Base-by-base conservation (phyloP, 2,113 vertebrate genomes). In the Colaptes auratus region DNA sequence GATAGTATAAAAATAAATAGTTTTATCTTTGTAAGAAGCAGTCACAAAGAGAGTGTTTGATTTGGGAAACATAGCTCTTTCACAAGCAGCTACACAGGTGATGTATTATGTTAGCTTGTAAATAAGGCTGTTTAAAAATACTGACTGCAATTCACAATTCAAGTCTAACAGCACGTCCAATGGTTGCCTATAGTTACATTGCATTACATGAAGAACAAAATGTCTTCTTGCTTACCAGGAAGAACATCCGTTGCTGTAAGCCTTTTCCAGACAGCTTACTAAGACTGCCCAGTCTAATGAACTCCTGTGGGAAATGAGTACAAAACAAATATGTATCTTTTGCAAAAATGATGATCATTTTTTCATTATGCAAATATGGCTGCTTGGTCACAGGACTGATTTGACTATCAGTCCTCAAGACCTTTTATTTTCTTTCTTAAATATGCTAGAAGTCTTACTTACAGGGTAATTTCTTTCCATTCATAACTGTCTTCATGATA, bases 181-280 rank as follows among this genome's bases (percentile, higher is more conserved):
- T 12, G 74, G 70, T 71, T 94, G 46, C 25, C 23, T 80, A 31
- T 10, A 85, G 67, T 61, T 81, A 70, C 42, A 46, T 25, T 53
- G 81, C n/a, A 67, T 61, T 74, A 64, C 2, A 27, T 5, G 60
- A 78, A 72, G 69, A 61, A 64, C 48, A 65, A 44, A 35, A 2
- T 8, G 35, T 33, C 10, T 24, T 67, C 15, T 77, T 88, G 96
- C 98, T 98, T 98, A 99, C 99, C 99, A 99, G 97, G 96, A 99
- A 99, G 95, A 99, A 99, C 99, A 99, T 99, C 91, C 99, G 98
- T 91, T 99, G 99, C 95, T 99, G 99, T 21, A 99, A 98, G 80
- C 99, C 99, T 98, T 99, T 99, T 90, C 99, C 99, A 30, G 99
- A 99, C 83, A 99, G 97, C 96, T 99, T 99, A 98, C 98, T 99